Conservation (phyloP, 1,140 invertebrate genomes). For the Trichomalopsis sarcophagae region DNA sequence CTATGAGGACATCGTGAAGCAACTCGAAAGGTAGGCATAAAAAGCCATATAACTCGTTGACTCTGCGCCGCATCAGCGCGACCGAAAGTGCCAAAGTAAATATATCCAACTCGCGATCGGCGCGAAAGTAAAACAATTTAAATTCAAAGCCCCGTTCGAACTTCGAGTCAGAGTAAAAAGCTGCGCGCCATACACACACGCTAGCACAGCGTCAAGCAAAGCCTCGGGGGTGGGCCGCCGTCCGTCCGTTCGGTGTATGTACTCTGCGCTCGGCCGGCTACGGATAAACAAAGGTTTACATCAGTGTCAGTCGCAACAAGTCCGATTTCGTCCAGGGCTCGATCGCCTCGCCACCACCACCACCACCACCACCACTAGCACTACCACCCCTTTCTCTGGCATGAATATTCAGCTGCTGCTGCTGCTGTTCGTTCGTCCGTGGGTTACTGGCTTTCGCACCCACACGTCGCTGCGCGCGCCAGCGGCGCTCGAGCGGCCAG, state of each 20-base stretch:
- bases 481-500: conserved; percentile 50
- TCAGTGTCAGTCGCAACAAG: conserved; percentile 76
- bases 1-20: conserved; percentile 95
- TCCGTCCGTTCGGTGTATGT: neutral
- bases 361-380: too few relatives aligned
- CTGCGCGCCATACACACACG: neutral
- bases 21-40: conserved; percentile 87
- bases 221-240: conserved; percentile 39
- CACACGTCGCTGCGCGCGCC: neutral
- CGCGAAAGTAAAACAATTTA: neutral
- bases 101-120: neutral
- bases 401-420: conserved; percentile 71
- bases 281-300: conserved; percentile 73
- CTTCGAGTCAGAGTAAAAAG: conserved; percentile 15
- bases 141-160: neutral
- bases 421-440: conserved; percentile 39
- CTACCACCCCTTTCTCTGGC: conserved; percentile 35
- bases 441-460: conserved; percentile 24
- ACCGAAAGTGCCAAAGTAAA: neutral
- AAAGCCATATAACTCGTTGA: neutral
- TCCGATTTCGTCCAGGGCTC: conserved; percentile 61
- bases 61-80: too few relatives aligned
- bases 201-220: conserved; percentile 13
- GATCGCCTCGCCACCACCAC: conserved; percentile 44
- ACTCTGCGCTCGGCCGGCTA: conserved; percentile 2